phyloP scores from a whole-genome alignment of 1,140 invertebrate genomes.

The Chrysopa pallens region DNA sequence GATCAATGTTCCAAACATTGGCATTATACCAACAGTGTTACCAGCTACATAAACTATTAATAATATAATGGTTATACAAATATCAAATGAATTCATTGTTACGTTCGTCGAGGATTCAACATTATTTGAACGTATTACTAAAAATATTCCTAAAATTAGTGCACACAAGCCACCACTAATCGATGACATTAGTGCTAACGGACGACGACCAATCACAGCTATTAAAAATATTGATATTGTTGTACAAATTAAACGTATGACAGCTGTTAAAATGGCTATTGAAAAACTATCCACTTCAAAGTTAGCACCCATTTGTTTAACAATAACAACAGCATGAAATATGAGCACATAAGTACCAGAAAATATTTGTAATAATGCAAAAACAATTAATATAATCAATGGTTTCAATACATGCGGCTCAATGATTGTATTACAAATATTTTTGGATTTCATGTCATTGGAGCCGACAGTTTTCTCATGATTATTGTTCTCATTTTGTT shows the following conservation, averaged over 20 bases:
- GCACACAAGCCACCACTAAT: constrained; percentile 40
- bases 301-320: constrained; percentile 33
- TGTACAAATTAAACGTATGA: constrained; percentile 39
- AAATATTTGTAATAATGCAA: constrained; percentile 48
- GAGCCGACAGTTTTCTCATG: constrained; percentile 17
- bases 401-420: constrained; percentile 44
- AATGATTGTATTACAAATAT: constrained; percentile 20
- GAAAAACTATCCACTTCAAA: constrained; percentile 24
- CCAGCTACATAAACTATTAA: constrained; percentile 44
- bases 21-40: constrained; percentile 52
- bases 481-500: constrained; percentile 11
- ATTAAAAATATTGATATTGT: constrained; percentile 41
- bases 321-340: constrained; percentile 53
- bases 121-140: constrained; percentile 24
- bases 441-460: constrained; percentile 23
- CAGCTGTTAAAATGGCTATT: constrained; percentile 44
- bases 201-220: constrained; percentile 37
- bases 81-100: constrained; percentile 17
- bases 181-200: constrained; percentile 40
- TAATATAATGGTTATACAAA: constrained; percentile 27
- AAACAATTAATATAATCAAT: constrained; percentile 45
- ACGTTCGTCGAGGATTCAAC: too few species aligned
- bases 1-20: constrained; percentile 48
- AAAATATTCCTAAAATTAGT: constrained; percentile 31
- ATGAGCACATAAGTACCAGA: constrained; percentile 55